A percentile compares a stretch with the other conserved stretches of the same genome.
phyloP scores from a whole-genome alignment of 2,888 invertebrate genomes.

The Meandrusa payeni region DNA sequence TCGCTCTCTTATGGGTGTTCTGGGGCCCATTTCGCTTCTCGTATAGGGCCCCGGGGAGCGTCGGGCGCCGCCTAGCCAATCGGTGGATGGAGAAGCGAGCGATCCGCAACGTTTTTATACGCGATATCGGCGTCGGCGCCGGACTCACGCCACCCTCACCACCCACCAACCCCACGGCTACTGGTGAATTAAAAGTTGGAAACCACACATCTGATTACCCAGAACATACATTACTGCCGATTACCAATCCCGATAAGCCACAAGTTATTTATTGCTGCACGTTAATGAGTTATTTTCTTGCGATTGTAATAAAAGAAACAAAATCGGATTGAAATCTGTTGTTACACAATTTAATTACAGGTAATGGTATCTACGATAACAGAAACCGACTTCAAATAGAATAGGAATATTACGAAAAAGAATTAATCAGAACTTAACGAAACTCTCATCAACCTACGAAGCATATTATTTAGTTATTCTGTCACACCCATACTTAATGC shows the following conservation, averaged over 20 bases:
- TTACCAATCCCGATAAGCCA: conserved; percentile 70
- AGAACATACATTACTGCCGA: conserved; percentile 64
- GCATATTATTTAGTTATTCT: no score
- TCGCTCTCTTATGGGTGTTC: conserved; percentile 86
- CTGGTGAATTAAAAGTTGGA: conserved; percentile 56
- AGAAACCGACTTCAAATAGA: no score
- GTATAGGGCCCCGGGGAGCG: conserved; percentile 83
- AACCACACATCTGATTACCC: conserved; percentile 74
- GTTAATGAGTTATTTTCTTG: conserved; percentile 50
- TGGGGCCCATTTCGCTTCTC: conserved; percentile 84
- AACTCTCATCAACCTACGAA: no score
- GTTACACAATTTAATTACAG: no score
- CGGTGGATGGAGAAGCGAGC: conserved; percentile 78
- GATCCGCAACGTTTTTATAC: conserved; percentile 81
- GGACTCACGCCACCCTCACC: conserved; percentile 37
- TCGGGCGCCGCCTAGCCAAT: conserved; percentile 84
- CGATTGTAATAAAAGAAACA: no score
- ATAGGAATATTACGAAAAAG: no score
- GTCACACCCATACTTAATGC: no score
- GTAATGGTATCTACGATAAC: no score
- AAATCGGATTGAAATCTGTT: no score
- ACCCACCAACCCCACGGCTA: conserved; percentile 36
- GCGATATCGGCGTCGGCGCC: conserved; percentile 73
- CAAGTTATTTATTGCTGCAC: conserved; percentile 62
- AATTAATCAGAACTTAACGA: no score